Evolutionary conservation across 2,888 invertebrate genomes (phyloP), one percentile per base, ranked within the genome.

Genomic region (Clostera curtula): DNA sequence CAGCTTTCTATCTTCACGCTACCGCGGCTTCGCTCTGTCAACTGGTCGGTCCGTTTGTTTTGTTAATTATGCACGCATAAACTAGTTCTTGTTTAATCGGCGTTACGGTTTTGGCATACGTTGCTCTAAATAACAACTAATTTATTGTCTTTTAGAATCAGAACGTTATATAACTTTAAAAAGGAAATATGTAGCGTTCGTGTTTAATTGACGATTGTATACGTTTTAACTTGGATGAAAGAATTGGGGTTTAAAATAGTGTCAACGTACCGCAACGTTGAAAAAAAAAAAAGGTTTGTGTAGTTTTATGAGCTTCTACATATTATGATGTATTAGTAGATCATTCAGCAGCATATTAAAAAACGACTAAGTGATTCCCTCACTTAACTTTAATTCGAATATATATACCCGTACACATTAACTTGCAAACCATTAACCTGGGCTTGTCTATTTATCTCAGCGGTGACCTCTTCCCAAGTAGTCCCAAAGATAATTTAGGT

Each of bases 401-500:
- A n/a, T n/a, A n/a, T n/a, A n/a, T n/a, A n/a, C n/a, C n/a, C n/a
- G n/a, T n/a, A n/a, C 7, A 18, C n/a, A 48, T 43, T 47, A 50
- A 47, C 54, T 28, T 43, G 40, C 40, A 50, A 51, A 49, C 60
- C 60, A 68, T 74, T 73, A 71, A 64, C 56, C 53, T 49, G 51
- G 52, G 56, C 55, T 69, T 58, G 62, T 65, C 61, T 66, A 70
- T 74, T 71, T 58, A 65, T 60, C 58, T 60, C 55, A 46, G 49
- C 48, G 47, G 59, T 62, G 72, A 69, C 68, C 71, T 67, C 59
- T 54, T 65, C 56, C 53, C 46, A 50, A 63, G 58, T 62, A 61
- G 63, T 68, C 64, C 65, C 63, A 52, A 58, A 70, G 64, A 70
- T 70, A 70, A 71, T 74, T 72, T 67, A 61, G 58, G 64, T 60